phyloP scores from a whole-genome alignment of 1,140 invertebrate species.

The Nebria ingens region DNA sequence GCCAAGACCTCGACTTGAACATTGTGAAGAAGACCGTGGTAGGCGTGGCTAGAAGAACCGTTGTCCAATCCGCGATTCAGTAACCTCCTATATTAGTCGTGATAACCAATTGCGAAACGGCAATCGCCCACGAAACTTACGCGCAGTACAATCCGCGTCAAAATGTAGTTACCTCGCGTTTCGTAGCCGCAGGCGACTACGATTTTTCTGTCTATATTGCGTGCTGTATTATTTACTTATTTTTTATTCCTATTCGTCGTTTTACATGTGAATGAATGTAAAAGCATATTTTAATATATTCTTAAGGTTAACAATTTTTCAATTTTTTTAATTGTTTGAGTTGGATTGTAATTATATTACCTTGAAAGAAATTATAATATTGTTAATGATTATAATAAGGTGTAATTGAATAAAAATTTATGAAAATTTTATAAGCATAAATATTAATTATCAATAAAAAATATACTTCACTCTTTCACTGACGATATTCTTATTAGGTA shows the following conservation, averaged over 20 bases:
- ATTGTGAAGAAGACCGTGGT: constrained; percentile 1
- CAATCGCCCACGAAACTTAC: constrained; percentile 2
- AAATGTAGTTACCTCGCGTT: not conserved
- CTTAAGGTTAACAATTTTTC: constrained; percentile 2
- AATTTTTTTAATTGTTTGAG: not conserved
- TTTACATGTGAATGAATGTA: not conserved
- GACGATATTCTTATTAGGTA: too few relatives aligned
- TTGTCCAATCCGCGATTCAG: not conserved
- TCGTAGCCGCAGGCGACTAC: not conserved
- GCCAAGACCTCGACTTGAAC: too few relatives aligned
- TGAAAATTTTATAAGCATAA: too few relatives aligned
- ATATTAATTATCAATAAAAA: too few relatives aligned
- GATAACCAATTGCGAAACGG: not conserved
- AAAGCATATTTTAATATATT: not conserved
- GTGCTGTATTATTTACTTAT: not conserved
- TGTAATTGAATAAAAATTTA: too few relatives aligned
- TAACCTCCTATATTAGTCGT: not conserved
- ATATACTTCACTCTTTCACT: too few relatives aligned
- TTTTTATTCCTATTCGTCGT: not conserved
- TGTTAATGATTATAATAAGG: constrained; percentile 4
- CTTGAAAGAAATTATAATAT: not conserved
- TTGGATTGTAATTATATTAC: constrained; percentile 2
- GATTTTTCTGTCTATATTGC: not conserved
- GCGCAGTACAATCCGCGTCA: not conserved
- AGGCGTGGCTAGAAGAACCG: not conserved